A percentile compares a stretch with the other conserved stretches of the same genome.
These are phyloP conservation scores for Tetanocera ferruginea DNA, from an alignment of 2,888 invertebrate genomes.

Conservation along the genomic window DNA sequence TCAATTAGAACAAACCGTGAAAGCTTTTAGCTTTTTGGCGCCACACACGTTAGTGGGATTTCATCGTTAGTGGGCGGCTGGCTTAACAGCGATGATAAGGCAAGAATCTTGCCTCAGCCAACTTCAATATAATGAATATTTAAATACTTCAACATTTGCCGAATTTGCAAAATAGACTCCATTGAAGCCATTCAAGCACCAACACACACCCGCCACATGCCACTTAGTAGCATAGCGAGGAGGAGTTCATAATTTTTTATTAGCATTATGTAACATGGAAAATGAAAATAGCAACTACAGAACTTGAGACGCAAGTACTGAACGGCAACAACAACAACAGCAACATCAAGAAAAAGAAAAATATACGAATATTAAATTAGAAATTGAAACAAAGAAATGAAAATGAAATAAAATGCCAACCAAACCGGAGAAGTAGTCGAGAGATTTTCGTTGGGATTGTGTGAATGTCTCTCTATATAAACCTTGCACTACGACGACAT, in stretches of 20 bases:
- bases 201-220: not conserved
- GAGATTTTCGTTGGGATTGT: not conserved
- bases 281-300: not conserved
- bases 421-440: not conserved
- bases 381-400: constrained; percentile 15
- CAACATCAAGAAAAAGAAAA: not conserved
- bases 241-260: constrained; percentile 25
- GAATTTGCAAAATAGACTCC: constrained; percentile 11
- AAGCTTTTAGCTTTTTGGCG: no score
- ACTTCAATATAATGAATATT: constrained; percentile 28
- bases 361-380: constrained; percentile 28
- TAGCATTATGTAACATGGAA: constrained; percentile 13
- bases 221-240: not conserved
- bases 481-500: not conserved
- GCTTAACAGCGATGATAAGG: not conserved
- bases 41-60: no score
- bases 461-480: not conserved
- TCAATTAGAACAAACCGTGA: no score
- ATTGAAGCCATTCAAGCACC: not conserved
- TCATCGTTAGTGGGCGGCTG: not conserved
- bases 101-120: not conserved
- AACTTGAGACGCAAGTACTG: not conserved
- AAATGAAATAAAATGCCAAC: not conserved
- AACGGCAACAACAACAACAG: not conserved
- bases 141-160: constrained; percentile 12